These are phyloP conservation scores for Scortum barcoo DNA, from an alignment of 2,113 vertebrate genomes.

Conservation along the genomic window DNA sequence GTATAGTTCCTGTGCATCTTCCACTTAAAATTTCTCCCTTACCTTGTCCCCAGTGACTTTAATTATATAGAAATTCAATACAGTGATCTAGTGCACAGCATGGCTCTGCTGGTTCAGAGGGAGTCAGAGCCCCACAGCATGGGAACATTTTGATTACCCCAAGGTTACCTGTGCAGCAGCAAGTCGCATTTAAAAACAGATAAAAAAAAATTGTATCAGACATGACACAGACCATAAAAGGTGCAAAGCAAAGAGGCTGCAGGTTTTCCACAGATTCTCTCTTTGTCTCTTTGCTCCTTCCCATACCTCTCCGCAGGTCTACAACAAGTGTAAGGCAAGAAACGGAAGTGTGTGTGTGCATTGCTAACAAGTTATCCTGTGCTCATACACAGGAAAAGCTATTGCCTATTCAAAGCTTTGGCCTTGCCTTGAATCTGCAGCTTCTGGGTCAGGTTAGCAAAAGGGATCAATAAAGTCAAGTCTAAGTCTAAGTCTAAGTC, in stretches of 20 bases:
- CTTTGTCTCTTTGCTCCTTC: not conserved
- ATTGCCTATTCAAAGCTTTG: not conserved
- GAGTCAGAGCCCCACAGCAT: slow-evolving; percentile 26
- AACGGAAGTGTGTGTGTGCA: not conserved
- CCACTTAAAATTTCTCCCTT: slow-evolving; percentile 70
- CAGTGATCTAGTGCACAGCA: slow-evolving; percentile 66
- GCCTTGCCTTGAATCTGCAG: not conserved
- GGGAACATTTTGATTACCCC: slow-evolving; percentile 57
- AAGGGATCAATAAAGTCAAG: too few relatives aligned
- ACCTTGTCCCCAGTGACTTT: slow-evolving; percentile 72
- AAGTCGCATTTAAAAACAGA: slow-evolving; percentile 25
- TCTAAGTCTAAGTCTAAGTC: too few relatives aligned
- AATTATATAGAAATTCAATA: slow-evolving; percentile 80
- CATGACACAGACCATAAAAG: slow-evolving; percentile 31
- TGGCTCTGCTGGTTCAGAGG: slow-evolving; percentile 49
- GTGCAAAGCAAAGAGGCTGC: not conserved
- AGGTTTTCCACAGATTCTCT: not conserved
- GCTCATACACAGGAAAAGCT: not conserved
- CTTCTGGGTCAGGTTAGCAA: not conserved
- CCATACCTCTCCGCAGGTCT: not conserved
- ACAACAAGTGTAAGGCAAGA: not conserved
- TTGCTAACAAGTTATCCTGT: not conserved
- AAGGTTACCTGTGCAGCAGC: slow-evolving; percentile 44
- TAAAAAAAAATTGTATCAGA: not conserved
- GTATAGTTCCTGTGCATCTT: slow-evolving; percentile 66